Base-by-base conservation (phyloP, 53 echinoderm and acorn worm species). In the Crossaster papposus region DNA sequence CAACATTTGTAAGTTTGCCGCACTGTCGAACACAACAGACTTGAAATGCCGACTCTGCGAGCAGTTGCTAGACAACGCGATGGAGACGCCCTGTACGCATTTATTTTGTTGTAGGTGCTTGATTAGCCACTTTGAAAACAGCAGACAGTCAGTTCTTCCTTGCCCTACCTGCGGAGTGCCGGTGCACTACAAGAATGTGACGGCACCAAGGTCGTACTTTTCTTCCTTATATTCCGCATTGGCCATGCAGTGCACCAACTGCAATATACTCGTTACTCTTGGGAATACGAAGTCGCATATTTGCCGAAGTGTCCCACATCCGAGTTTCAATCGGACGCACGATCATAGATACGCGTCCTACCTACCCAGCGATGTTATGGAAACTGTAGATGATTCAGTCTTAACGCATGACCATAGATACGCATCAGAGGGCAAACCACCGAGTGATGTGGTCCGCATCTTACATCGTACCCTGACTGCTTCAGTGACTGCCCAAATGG, bases 401-500 rank as follows among this genome's bases (percentile, higher is more conserved):
- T 58, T 58, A 18, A 15, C 22, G 3, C 68, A 68, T 68, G 68
- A 68, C 30, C 82, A 53, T 30, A 13, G n/a, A n/a, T 26, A 54
- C 14, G 26, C 82, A 82, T 22, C 82, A 82, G 53, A 11, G 14
- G 44, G 54, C 36, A 33, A 74, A 35, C 74, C 36, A 32, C 71
- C 30, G 22, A 62, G 58, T 70, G 79, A 85, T n/a, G 58, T 86
- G 6, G 68, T 68, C 14, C 18, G 65, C 36, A 85, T 83, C 38
- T 32, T 91, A n/a, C 76, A 63, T 0, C 86, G 79, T 26, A 81
- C 91, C 11, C 80, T 91, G 31, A 54, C 26, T 63, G 76, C 88
- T 7, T 81, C 54, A 13, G 17, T 79, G 15, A 91, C 91, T 10
- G 73, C 79, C 15, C 72, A 58, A 2, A 88, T 91, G 91, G 91